Evolutionary conservation across 2,113 vertebrate species (phyloP), one percentile per base, ranked within the genome.

Genomic region (Macaca mulatta): DNA sequence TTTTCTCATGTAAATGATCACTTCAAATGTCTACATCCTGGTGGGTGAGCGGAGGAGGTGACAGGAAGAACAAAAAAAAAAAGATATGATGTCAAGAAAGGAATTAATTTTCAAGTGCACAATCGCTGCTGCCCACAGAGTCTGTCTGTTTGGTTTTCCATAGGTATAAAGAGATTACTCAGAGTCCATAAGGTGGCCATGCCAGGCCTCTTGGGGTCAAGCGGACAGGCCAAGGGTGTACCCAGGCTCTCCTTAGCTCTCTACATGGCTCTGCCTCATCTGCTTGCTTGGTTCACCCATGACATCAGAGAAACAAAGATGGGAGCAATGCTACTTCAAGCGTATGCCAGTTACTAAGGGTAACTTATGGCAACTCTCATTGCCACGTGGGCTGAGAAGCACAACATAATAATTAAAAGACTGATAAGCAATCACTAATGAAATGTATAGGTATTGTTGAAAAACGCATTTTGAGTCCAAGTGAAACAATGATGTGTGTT

Each of bases 371-470:
- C 69, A 67, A 67, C 27, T 38, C 57, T 67, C 74, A 86, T 8
- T 35, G 74, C 45, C 83, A 87, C 78, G 30, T 78, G 8, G n/a
- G 48, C 38, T 84, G 82, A 67, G 38, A 86, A 61, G 3, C 23
- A 89, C 48, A 82, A 84, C 67, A 95, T 43, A 43, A 32, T 84
- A 86, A 79, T 93, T 74, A 86, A 52, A 94, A 87, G 23, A 61
- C 57, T 93, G 93, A 94, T n/a, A 77, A 80, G 48, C 27, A 79
- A 70, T 94, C 48, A 40, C 80, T 89, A 95, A 92, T 67, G 77
- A 89, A 94, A 69, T 80, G 13, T 27, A 70, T 20, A 30, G 7
- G 22, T 48, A 83, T 55, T 95, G 45, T 17, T 45, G 45, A 79
- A 75, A 96, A 93, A 57, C 61, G 10, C 22, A 82, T 81, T 95